Conservation (phyloP, 2,888 invertebrate species). For the Cerceris rybyensis region DNA sequence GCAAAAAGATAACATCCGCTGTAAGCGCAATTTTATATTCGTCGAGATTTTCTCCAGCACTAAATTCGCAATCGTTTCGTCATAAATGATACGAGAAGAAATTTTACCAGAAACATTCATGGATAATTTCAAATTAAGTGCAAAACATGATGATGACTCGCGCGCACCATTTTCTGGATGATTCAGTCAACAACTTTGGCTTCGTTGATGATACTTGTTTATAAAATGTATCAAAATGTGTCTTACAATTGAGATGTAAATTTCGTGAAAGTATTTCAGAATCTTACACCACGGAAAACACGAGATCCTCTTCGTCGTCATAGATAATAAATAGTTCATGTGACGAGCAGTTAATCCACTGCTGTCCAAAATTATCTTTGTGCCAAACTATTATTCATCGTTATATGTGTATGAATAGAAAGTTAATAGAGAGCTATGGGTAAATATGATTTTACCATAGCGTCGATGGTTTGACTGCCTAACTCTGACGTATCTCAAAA, state of each 20-base stretch:
- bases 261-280: not conserved
- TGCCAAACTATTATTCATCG: slow-evolving; percentile 25
- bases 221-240: too few relatives aligned
- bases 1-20: slow-evolving; percentile 40
- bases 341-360: slow-evolving; percentile 34
- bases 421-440: too few relatives aligned
- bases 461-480: too few relatives aligned
- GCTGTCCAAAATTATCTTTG: slow-evolving; percentile 35
- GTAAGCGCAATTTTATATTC: not conserved
- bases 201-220: too few relatives aligned
- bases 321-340: slow-evolving; percentile 56
- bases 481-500: too few relatives aligned
- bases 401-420: not conserved
- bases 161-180: too few relatives aligned
- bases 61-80: slow-evolving; percentile 3
- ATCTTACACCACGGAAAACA: slow-evolving; percentile 33
- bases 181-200: too few relatives aligned
- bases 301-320: slow-evolving; percentile 35
- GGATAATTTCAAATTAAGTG: too few relatives aligned
- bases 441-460: too few relatives aligned
- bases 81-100: slow-evolving; percentile 1
- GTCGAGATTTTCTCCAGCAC: not conserved
- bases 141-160: too few relatives aligned
- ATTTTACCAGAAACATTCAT: too few relatives aligned
- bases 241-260: too few relatives aligned